These are phyloP conservation scores for Sesia bembeciformis DNA, from an alignment of 2,888 invertebrate species.

Conservation along the genomic window DNA sequence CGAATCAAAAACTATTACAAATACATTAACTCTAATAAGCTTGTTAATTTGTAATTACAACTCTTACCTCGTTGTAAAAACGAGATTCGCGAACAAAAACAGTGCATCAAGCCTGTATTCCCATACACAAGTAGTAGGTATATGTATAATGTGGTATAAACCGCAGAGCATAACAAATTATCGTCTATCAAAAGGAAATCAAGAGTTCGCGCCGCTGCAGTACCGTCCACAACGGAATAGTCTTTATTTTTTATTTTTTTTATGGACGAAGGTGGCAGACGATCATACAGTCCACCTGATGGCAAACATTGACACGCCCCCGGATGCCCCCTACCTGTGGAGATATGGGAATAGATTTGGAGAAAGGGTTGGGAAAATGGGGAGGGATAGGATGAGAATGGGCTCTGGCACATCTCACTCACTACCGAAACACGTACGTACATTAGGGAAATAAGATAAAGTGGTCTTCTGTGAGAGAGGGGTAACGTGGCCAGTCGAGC, in stretches of 20 bases:
- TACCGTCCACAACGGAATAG: background rate
- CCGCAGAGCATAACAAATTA: constrained; percentile 47
- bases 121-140: background rate
- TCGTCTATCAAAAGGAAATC: constrained; percentile 62
- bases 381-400: too few relatives aligned
- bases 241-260: background rate
- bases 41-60: background rate
- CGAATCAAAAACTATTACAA: background rate
- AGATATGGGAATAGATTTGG: too few relatives aligned
- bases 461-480: too few relatives aligned
- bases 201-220: constrained; percentile 18
- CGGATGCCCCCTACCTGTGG: too few relatives aligned
- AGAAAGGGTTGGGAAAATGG: too few relatives aligned
- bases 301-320: too few relatives aligned
- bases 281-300: background rate
- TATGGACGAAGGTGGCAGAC: background rate
- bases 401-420: too few relatives aligned
- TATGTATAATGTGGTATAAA: constrained; percentile 12
- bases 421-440: too few relatives aligned
- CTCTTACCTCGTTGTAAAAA: background rate
- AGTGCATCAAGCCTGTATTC: background rate
- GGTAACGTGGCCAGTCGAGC: too few relatives aligned
- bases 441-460: too few relatives aligned
- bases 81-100: background rate
- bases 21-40: background rate